Conservation (phyloP, 2,113 vertebrate genomes). For the Elaphurus davidianus region DNA sequence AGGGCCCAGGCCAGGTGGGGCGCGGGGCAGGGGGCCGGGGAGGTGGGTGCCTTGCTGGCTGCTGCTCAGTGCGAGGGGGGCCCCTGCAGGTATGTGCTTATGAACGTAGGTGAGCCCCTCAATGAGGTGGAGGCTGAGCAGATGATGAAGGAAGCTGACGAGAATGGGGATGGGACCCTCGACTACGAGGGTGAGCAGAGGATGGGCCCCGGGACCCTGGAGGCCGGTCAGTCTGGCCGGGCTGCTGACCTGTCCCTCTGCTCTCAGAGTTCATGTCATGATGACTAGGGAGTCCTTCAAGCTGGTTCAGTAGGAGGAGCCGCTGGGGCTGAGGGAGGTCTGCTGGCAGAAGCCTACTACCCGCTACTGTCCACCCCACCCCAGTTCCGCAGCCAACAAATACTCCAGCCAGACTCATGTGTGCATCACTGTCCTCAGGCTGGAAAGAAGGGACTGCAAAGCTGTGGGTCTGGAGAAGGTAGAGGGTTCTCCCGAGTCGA, state of each 20-base stretch:
- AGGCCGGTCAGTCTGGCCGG: fast-evolving
- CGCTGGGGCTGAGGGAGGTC: fast-evolving
- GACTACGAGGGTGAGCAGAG: constrained; percentile 76
- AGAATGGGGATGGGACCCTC: constrained; percentile 79
- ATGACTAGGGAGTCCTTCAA: constrained; percentile 84
- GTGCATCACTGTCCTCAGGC: neutral
- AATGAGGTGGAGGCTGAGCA: constrained; percentile 78
- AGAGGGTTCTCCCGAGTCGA: neutral
- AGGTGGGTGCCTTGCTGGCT: fast-evolving
- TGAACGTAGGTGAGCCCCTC: constrained; percentile 78
- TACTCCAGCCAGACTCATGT: neutral
- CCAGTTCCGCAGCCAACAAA: neutral
- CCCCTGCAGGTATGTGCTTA: constrained; percentile 74
- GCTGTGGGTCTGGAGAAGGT: neutral
- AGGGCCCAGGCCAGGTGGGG: neutral
- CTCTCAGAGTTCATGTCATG: constrained; percentile 80
- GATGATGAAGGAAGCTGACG: constrained; percentile 83
- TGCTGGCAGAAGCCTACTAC: neutral
- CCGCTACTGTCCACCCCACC: neutral
- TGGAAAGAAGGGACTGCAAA: no score
- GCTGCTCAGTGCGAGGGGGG: neutral
- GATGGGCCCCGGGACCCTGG: fast-evolving
- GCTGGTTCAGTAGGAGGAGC: constrained; percentile 70
- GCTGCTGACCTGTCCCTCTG: neutral
- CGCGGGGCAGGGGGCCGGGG: fast-evolving